Evolutionary conservation across 2,888 invertebrate genomes (phyloP).

Genomic region (Apamea sordens): DNA sequence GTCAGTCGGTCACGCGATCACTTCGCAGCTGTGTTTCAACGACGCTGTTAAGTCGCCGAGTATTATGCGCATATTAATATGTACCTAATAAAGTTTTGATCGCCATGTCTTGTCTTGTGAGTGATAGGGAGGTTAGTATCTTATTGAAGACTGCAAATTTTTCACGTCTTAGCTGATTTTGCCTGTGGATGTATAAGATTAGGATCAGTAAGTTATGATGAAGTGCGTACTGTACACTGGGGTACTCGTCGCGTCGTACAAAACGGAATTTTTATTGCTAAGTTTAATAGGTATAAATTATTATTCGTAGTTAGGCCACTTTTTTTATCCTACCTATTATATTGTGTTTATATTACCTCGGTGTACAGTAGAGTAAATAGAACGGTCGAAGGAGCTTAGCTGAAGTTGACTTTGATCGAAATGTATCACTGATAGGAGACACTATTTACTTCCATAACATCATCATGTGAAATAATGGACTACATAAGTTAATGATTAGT

Average conservation of each 20-base stretch:
- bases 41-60: constrained; percentile 40
- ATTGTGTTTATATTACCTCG: constrained; percentile 56
- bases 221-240: constrained; percentile 73
- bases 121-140: constrained; percentile 82
- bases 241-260: constrained; percentile 58
- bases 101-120: constrained; percentile 86
- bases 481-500: constrained; percentile 86
- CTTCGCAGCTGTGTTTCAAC: constrained; percentile 27
- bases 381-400: constrained; percentile 64
- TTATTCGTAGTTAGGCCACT: constrained; percentile 62
- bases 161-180: constrained; percentile 85
- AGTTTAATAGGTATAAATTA: constrained; percentile 60
- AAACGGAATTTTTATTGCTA: constrained; percentile 58
- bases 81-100: constrained; percentile 69
- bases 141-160: constrained; percentile 89
- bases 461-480: constrained; percentile 83
- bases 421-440: constrained; percentile 61
- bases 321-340: constrained; percentile 54
- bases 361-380: constrained; percentile 71
- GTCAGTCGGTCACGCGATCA: neutral
- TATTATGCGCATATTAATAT: constrained; percentile 62
- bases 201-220: constrained; percentile 75
- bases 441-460: constrained; percentile 83
- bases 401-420: constrained; percentile 63
- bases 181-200: constrained; percentile 81